Evolutionary conservation across 2,113 vertebrate genomes (phyloP).

Genomic region (Menidia beryllina): DNA sequence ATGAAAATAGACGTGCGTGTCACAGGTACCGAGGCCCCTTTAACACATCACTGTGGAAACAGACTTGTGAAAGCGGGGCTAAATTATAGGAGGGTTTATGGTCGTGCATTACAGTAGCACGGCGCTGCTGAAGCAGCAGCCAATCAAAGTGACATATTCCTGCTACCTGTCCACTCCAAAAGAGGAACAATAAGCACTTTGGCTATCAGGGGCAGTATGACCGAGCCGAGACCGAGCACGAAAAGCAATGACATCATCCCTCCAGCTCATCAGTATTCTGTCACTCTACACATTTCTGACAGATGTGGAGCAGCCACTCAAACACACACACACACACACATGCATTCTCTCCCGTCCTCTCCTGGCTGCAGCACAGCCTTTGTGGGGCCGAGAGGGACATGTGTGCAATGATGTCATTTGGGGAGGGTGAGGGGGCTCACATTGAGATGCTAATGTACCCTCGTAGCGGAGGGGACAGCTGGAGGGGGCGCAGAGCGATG

Average conservation of each 20-base stretch:
- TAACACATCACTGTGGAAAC: slow-evolving; percentile 35
- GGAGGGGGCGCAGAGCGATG: slow-evolving; percentile 74
- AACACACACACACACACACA: slow-evolving; percentile 20
- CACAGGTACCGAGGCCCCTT: slow-evolving; percentile 43
- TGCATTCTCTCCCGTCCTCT: slow-evolving; percentile 40
- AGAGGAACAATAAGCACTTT: slow-evolving; percentile 53
- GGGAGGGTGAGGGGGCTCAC: slow-evolving; percentile 44
- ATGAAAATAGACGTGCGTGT: slow-evolving; percentile 51
- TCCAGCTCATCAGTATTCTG: slow-evolving; percentile 52
- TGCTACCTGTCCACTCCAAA: slow-evolving; percentile 37
- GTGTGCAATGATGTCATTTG: slow-evolving; percentile 82
- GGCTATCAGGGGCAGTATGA: slow-evolving; percentile 46
- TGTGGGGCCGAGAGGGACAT: slow-evolving; percentile 75
- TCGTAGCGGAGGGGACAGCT: slow-evolving; percentile 73
- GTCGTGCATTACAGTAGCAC: slow-evolving; percentile 24
- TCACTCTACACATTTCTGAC: slow-evolving; percentile 64
- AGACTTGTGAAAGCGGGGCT: slow-evolving; percentile 30
- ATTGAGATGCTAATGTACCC: slow-evolving; percentile 81
- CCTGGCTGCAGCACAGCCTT: slow-evolving; percentile 64
- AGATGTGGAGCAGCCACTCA: slow-evolving; percentile 21
- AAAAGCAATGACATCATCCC: slow-evolving; percentile 70
- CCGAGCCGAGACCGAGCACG: slow-evolving; percentile 14
- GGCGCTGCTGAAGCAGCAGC: slow-evolving; percentile 39
- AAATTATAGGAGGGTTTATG: slow-evolving; percentile 31
- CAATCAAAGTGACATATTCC: slow-evolving; percentile 58